A percentile compares a stretch with the other conserved stretches of the same genome.
Evolutionary conservation across 1,140 invertebrate genomes (phyloP).

Genomic region (Diabrotica undecimpunctata): DNA sequence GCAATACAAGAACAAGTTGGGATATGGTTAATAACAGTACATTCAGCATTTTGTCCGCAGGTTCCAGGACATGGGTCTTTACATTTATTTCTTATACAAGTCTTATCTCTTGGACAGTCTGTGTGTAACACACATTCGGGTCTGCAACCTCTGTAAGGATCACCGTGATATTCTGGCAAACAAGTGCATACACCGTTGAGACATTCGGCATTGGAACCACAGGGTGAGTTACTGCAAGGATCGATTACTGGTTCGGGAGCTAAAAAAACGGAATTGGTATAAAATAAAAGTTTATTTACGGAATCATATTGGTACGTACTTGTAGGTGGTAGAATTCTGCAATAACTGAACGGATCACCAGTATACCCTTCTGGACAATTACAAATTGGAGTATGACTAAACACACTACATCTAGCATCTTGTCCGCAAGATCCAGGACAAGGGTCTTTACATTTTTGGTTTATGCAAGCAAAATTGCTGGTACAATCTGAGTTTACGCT

Average conservation of each 20-base stretch:
- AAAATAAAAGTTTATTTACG: too few species aligned
- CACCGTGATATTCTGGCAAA: constrained; percentile 66
- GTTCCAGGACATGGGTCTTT: constrained; percentile 65
- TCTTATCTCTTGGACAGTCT: constrained; percentile 68
- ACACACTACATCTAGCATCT: constrained; percentile 57
- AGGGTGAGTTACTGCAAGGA: constrained; percentile 59
- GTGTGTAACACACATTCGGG: constrained; percentile 63
- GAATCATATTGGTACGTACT: constrained; percentile 33
- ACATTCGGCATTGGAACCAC: constrained; percentile 58
- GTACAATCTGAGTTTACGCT: constrained; percentile 55
- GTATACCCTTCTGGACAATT: constrained; percentile 58
- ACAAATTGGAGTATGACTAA: constrained; percentile 62
- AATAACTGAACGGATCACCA: constrained; percentile 62
- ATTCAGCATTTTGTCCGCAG: constrained; percentile 60
- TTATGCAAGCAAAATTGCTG: constrained; percentile 54
- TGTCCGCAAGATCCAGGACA: constrained; percentile 65
- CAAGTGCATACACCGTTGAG: constrained; percentile 64
- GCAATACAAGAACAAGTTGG: constrained; percentile 71
- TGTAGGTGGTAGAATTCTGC: constrained; percentile 49
- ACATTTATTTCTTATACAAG: constrained; percentile 69
- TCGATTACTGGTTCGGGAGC: constrained; percentile 18
- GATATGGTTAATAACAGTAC: constrained; percentile 64
- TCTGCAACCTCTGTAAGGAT: constrained; percentile 59
- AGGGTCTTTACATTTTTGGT: constrained; percentile 62
- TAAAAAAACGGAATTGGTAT: constrained; percentile 15